Conservation (phyloP, 2,888 invertebrate species). For the Malthinus seriepunctatus region DNA sequence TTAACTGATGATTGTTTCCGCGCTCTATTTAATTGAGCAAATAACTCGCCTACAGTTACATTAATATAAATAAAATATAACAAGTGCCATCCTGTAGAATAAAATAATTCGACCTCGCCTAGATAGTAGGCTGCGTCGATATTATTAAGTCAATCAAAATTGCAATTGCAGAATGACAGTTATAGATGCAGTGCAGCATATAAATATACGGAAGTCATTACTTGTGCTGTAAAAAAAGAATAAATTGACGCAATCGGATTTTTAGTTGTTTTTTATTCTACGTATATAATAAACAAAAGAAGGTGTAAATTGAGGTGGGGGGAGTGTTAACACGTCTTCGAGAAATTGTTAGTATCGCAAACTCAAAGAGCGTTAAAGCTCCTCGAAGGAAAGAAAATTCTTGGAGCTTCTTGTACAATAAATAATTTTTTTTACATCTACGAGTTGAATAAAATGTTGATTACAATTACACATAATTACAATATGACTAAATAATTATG, state of each 20-base stretch:
- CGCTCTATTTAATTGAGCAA: constrained; percentile 48
- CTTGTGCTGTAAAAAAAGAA: not conserved
- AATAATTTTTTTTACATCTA: not conserved
- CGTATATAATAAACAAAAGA: too few relatives aligned
- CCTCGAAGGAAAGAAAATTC: not conserved
- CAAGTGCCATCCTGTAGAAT: constrained; percentile 52
- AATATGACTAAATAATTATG: constrained; percentile 6
- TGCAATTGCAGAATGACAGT: constrained; percentile 25
- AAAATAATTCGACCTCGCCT: constrained; percentile 49
- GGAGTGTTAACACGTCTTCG: too few relatives aligned
- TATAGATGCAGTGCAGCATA: constrained; percentile 18
- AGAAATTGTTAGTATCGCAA: too few relatives aligned
- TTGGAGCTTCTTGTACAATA: not conserved
- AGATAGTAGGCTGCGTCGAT: constrained; percentile 26
- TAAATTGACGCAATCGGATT: not conserved
- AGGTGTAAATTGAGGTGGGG: too few relatives aligned
- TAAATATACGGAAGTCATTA: constrained; percentile 18
- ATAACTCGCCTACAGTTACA: constrained; percentile 55
- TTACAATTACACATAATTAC: constrained; percentile 1
- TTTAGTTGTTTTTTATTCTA: too few relatives aligned
- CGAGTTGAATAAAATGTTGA: not conserved
- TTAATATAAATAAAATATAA: constrained; percentile 56
- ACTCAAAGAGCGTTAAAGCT: too few relatives aligned
- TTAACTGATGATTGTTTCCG: constrained; percentile 29
- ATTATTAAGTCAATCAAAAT: constrained; percentile 30